Evolutionary conservation across 2,113 vertebrate species (phyloP).

Genomic region (Oreochromis aureus): DNA sequence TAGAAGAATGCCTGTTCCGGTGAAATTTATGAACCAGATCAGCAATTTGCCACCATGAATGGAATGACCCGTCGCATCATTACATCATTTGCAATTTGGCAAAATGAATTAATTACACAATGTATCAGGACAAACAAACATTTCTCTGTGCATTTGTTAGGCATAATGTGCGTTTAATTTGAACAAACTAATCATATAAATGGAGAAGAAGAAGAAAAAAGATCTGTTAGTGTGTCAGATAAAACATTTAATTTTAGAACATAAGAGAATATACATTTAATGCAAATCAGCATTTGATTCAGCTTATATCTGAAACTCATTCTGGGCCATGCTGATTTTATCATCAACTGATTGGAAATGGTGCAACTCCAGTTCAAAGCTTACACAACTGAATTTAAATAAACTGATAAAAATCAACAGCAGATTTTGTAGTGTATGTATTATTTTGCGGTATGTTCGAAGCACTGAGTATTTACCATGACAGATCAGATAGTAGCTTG

Average conservation of each 20-base stretch:
- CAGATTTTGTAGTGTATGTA: background rate
- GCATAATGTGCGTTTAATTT: background rate
- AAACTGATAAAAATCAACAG: background rate
- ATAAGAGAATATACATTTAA: background rate
- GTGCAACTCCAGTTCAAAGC: background rate
- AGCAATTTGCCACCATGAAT: background rate
- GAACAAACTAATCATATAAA: background rate
- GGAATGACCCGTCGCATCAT: background rate
- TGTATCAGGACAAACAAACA: background rate
- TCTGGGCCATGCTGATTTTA: background rate
- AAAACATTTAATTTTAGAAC: background rate
- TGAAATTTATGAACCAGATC: background rate
- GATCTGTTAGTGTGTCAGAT: background rate
- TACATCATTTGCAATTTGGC: slow-evolving; percentile 3
- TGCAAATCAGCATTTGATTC: background rate
- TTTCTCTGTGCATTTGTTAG: background rate
- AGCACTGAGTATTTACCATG: background rate
- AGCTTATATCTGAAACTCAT: background rate
- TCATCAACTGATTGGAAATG: background rate
- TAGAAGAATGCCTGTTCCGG: background rate
- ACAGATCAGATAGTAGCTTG: background rate
- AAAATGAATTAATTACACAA: slow-evolving; percentile 26
- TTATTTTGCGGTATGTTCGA: background rate
- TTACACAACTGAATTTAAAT: background rate
- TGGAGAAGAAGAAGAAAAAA: slow-evolving; percentile 2